Conservation (phyloP, 2,888 invertebrate species). For the Artemia sinica region DNA sequence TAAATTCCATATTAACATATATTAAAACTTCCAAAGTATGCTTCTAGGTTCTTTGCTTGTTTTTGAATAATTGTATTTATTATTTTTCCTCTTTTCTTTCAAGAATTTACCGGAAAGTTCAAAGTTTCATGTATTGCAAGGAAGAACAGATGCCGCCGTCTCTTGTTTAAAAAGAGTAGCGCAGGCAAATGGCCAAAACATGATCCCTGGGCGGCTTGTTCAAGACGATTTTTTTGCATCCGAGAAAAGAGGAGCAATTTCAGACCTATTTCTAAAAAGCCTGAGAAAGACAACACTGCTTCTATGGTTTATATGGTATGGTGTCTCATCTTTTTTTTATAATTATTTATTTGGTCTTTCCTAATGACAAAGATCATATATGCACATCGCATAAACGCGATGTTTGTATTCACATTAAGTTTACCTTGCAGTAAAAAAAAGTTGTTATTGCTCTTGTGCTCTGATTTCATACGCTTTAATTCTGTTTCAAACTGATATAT, state of each 20-base stretch:
- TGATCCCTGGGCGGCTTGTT: constrained; percentile 65
- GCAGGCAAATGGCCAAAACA: constrained; percentile 67
- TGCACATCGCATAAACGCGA: too few species aligned
- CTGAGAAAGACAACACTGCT: constrained; percentile 62
- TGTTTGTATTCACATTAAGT: too few species aligned
- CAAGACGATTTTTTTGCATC: constrained; percentile 45
- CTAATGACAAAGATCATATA: too few species aligned
- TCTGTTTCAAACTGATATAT: too few species aligned
- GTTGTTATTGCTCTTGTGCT: too few species aligned
- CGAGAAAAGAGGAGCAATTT: constrained; percentile 28
- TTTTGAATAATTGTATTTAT: too few species aligned
- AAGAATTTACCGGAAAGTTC: constrained; percentile 91
- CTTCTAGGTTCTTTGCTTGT: too few species aligned
- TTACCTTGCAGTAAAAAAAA: too few species aligned
- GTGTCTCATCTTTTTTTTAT: constrained; percentile 1
- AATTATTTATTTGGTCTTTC: constrained; percentile 6
- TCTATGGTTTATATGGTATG: constrained; percentile 81
- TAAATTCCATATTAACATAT: too few species aligned
- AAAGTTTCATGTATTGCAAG: constrained; percentile 66
- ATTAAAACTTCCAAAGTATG: too few species aligned
- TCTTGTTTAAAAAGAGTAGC: constrained; percentile 70
- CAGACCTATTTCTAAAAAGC: constrained; percentile 25
- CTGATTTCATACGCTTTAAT: too few species aligned
- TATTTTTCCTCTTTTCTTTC: constrained; percentile 27
- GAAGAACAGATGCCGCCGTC: constrained; percentile 67